Percentiles rank a stretch among this genome's conserved stretches.
phyloP scores from a whole-genome alignment of 2,888 invertebrate species.

The Cosmorhoe ocellata region DNA sequence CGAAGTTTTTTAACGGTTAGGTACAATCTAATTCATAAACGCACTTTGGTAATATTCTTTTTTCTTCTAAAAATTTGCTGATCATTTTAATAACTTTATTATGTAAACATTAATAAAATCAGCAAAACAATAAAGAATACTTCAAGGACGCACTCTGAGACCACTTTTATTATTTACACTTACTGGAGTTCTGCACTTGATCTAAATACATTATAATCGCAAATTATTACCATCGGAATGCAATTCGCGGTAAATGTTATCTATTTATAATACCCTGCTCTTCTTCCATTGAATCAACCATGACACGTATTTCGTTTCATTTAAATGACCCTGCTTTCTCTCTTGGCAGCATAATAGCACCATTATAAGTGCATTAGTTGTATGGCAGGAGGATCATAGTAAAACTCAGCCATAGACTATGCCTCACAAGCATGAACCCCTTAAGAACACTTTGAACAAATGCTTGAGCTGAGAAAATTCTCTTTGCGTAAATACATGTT shows the following conservation, averaged over 20 bases:
- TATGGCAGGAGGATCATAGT: slow-evolving; percentile 45
- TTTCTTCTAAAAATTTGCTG: no score
- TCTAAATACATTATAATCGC: slow-evolving; percentile 18
- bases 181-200: not conserved
- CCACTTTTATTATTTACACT: slow-evolving; percentile 1
- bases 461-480: not conserved
- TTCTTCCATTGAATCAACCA: slow-evolving; percentile 28
- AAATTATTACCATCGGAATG: slow-evolving; percentile 7
- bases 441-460: not conserved
- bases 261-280: slow-evolving; percentile 20
- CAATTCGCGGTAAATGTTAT: slow-evolving; percentile 17
- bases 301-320: slow-evolving; percentile 45
- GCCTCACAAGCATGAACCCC: not conserved
- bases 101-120: no score
- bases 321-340: slow-evolving; percentile 63
- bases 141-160: not conserved
- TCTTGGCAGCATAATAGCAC: slow-evolving; percentile 56
- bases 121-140: slow-evolving; percentile 27
- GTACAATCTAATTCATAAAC: no score
- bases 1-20: no score
- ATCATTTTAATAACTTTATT: no score
- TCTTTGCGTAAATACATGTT: no score
- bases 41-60: no score
- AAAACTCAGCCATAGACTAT: slow-evolving; percentile 5
- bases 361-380: slow-evolving; percentile 75